These are phyloP conservation scores for Ascidia mentula DNA, from an alignment of 23 tunicate genomes.

Conservation along the genomic window DNA sequence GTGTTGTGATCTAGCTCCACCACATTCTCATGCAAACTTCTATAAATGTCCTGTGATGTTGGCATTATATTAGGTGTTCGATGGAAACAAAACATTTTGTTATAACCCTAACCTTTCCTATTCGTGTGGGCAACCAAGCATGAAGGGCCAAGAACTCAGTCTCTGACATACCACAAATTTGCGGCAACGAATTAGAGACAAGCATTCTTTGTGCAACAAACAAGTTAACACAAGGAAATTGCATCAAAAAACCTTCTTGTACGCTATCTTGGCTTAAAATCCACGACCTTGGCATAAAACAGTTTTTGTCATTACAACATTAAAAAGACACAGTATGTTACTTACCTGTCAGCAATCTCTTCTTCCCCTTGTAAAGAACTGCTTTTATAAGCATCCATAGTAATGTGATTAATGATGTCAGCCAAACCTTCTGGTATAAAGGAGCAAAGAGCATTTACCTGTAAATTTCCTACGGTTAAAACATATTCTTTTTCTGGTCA, in stretches of 20 bases:
- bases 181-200: conserved; percentile 6
- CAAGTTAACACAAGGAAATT: conserved; percentile 56
- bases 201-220: conserved; percentile 56
- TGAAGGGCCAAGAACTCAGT: conserved; percentile 10
- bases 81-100: not conserved
- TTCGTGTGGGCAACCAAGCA: conserved; percentile 16
- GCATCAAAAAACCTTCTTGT: conserved; percentile 37
- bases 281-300: conserved; percentile 24
- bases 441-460: conserved; percentile 23
- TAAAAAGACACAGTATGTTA: not conserved
- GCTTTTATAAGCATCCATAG: not conserved
- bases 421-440: conserved; percentile 13
- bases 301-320: not conserved
- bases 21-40: not conserved
- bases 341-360: not conserved
- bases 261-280: conserved; percentile 14
- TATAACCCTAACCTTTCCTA: conserved; percentile 17
- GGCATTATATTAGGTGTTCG: not conserved
- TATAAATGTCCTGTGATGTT: conserved; percentile 16
- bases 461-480: not conserved
- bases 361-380: not conserved
- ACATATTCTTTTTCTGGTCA: too few species aligned
- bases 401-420: not conserved
- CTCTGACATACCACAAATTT: conserved; percentile 18
- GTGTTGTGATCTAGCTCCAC: not conserved